Evolutionary conservation across 2,113 vertebrate genomes (phyloP).

Genomic region (Phylloscopus trochilus): DNA sequence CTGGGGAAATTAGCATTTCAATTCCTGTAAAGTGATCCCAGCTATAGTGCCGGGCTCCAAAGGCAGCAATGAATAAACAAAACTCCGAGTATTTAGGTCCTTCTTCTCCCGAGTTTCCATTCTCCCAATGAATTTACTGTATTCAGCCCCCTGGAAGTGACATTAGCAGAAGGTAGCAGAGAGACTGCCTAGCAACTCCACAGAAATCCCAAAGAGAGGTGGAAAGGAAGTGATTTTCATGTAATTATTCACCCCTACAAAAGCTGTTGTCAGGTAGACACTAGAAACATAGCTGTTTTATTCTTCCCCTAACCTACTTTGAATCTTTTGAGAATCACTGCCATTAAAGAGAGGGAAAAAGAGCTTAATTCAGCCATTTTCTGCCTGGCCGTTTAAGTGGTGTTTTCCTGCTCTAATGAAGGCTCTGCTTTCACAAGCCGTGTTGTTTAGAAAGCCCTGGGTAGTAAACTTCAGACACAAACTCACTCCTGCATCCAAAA

Average conservation of each 20-base stretch:
- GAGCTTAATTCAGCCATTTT: conserved; percentile 76
- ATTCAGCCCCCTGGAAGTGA: conserved; percentile 69
- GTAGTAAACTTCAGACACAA: conserved; percentile 50
- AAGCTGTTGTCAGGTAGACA: conserved; percentile 81
- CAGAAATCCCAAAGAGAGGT: conserved; percentile 73
- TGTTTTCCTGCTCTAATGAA: conserved; percentile 61
- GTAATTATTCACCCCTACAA: conserved; percentile 81
- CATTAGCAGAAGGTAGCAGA: conserved; percentile 72
- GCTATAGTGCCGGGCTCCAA: conserved; percentile 48
- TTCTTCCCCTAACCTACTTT: conserved; percentile 83
- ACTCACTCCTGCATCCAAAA: conserved; percentile 15
- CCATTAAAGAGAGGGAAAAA: conserved; percentile 65
- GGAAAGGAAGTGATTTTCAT: conserved; percentile 81
- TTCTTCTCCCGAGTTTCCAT: conserved; percentile 31
- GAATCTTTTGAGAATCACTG: conserved; percentile 71
- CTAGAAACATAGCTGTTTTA: conserved; percentile 78
- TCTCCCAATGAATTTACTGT: conserved; percentile 59
- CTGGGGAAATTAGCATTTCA: conserved; percentile 73
- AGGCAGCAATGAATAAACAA: conserved; percentile 55
- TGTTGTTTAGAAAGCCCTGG: conserved; percentile 20
- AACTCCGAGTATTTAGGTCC: conserved; percentile 56
- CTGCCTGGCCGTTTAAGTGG: conserved; percentile 69
- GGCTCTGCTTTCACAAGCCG: conserved; percentile 54
- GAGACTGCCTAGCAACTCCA: conserved; percentile 76
- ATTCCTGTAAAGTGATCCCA: conserved; percentile 57